phyloP scores from a whole-genome alignment of 2,888 invertebrate genomes.

The Galeopsomyia nigrocyanea region DNA sequence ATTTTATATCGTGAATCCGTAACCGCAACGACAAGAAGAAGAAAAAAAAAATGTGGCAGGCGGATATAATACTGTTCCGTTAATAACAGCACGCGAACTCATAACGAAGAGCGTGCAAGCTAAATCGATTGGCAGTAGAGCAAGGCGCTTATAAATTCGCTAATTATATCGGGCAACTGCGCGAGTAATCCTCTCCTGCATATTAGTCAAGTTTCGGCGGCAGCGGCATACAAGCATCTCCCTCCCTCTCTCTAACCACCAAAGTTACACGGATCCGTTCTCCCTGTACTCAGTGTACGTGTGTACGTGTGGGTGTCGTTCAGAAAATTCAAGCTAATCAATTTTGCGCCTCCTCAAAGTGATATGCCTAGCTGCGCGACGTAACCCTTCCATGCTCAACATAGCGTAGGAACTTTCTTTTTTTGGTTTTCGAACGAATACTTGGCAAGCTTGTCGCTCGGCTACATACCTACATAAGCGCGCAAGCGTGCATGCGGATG shows the following conservation, averaged over 20 bases:
- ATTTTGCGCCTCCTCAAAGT: conserved; percentile 16
- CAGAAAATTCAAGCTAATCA: conserved; percentile 22
- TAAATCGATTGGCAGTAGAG: conserved; percentile 27
- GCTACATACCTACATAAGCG: too few species aligned
- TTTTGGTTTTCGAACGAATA: too few species aligned
- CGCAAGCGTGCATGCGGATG: too few species aligned
- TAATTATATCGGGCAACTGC: conserved; percentile 41
- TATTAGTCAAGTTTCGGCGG: conserved; percentile 42
- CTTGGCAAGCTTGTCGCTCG: too few species aligned
- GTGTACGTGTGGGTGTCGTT: background rate
- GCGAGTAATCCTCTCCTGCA: conserved; percentile 31
- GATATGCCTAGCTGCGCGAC: conserved; percentile 4
- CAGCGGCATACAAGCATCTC: background rate
- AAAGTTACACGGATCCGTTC: conserved; percentile 8
- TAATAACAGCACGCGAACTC: conserved; percentile 10
- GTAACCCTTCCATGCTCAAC: too few species aligned
- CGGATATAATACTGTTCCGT: too few species aligned
- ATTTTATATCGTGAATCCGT: too few species aligned
- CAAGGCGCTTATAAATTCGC: conserved; percentile 41
- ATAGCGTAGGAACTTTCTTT: too few species aligned
- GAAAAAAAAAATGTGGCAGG: too few species aligned
- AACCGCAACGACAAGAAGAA: too few species aligned
- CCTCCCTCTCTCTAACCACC: too few species aligned
- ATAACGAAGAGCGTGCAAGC: conserved; percentile 14
- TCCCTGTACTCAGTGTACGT: background rate